These are phyloP conservation scores for Chrysolophus pictus DNA, from an alignment of 2,797 vertebrate genomes.

Conservation along the genomic window DNA sequence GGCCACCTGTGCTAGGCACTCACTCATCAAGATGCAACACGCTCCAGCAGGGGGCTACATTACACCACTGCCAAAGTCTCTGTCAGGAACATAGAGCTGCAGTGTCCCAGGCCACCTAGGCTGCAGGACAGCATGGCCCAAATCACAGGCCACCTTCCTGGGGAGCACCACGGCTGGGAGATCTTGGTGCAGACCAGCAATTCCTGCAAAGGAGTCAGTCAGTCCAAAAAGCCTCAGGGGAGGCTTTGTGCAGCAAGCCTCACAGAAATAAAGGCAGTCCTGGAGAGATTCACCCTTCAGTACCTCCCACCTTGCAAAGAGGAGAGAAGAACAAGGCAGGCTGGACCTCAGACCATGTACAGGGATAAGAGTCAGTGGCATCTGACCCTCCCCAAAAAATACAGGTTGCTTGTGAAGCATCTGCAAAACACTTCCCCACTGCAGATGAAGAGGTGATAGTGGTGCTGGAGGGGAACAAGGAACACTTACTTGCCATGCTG, in stretches of 20 bases:
- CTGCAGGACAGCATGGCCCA: background rate
- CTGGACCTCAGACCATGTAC: background rate
- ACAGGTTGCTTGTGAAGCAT: background rate
- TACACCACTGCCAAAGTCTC: background rate
- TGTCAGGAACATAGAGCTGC: background rate
- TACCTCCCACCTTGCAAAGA: background rate
- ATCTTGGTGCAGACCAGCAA: background rate
- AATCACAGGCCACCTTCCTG: fast-evolving
- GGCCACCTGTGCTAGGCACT: background rate
- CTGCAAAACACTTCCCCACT: background rate
- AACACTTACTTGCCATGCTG: slow-evolving; percentile 80
- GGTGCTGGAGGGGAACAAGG: background rate
- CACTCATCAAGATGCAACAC: fast-evolving
- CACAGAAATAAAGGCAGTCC: background rate
- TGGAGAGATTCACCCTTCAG: background rate
- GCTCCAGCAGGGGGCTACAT: background rate
- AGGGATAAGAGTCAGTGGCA: background rate
- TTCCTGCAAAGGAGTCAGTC: background rate
- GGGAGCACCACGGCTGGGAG: background rate
- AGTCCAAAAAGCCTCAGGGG: background rate
- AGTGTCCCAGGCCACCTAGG: background rate
- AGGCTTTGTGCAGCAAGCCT: background rate
- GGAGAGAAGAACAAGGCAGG: slow-evolving; percentile 19
- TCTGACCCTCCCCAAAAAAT: background rate
- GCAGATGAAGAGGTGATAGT: too few species aligned